Evolutionary conservation across 2,888 invertebrate genomes (phyloP).

Genomic region (Drosophila infuscata): DNA sequence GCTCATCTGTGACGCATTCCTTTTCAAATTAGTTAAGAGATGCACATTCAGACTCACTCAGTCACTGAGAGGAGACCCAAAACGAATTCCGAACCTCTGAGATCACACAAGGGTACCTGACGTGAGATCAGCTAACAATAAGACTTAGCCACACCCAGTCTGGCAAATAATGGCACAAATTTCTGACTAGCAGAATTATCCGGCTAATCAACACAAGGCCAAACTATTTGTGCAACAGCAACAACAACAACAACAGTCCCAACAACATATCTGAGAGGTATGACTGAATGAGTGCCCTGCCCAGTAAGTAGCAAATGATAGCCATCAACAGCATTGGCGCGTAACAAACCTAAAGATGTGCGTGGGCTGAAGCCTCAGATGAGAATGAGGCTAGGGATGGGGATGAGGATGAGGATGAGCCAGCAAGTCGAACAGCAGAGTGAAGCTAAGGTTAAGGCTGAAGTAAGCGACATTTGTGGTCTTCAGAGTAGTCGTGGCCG

Average conservation of each 20-base stretch:
- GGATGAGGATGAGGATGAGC: slow-evolving; percentile 35
- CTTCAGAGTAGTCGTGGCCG: slow-evolving; percentile 34
- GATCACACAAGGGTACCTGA: slow-evolving; percentile 40
- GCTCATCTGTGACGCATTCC: slow-evolving; percentile 10
- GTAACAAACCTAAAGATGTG: slow-evolving; percentile 57
- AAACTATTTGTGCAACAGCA: slow-evolving; percentile 35
- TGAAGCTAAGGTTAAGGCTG: neutral
- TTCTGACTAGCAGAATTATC: slow-evolving; percentile 62
- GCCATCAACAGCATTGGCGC: slow-evolving; percentile 56
- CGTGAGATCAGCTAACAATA: slow-evolving; percentile 55
- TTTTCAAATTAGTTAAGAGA: slow-evolving; percentile 27
- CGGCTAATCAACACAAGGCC: slow-evolving; percentile 65
- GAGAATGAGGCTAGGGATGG: slow-evolving; percentile 20
- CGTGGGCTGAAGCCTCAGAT: slow-evolving; percentile 62
- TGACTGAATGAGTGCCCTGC: slow-evolving; percentile 55
- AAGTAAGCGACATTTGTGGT: slow-evolving; percentile 27
- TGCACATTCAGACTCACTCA: neutral
- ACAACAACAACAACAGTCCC: slow-evolving; percentile 11
- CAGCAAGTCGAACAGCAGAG: slow-evolving; percentile 23
- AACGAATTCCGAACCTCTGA: slow-evolving; percentile 46
- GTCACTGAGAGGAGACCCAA: slow-evolving; percentile 8
- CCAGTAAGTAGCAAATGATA: slow-evolving; percentile 57
- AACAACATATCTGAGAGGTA: slow-evolving; percentile 21
- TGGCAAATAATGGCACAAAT: slow-evolving; percentile 61
- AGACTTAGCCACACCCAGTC: slow-evolving; percentile 61